These are phyloP conservation scores for Dermatemys mawii DNA, from an alignment of 2,113 vertebrate genomes.

Conservation along the genomic window DNA sequence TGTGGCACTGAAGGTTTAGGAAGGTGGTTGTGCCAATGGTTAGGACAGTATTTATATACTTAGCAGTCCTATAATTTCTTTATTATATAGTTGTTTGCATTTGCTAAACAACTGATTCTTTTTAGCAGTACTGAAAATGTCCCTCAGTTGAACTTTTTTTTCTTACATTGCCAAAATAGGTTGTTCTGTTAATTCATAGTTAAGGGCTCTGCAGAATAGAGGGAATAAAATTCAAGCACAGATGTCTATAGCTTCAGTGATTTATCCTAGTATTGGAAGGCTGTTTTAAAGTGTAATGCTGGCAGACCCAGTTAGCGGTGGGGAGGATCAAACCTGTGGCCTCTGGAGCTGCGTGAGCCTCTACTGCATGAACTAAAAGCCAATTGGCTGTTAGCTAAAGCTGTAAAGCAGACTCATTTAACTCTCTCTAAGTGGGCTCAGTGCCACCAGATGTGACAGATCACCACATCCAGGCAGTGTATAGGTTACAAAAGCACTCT, in stretches of 20 bases:
- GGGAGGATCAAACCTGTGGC: too few relatives aligned
- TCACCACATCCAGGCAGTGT: too few relatives aligned
- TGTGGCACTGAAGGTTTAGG: not conserved
- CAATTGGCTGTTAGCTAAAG: too few relatives aligned
- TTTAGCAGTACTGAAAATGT: not conserved
- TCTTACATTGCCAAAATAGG: not conserved
- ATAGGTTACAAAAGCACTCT: not conserved
- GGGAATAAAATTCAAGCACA: not conserved
- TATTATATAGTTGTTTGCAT: not conserved
- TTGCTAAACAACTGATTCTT: not conserved
- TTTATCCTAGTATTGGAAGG: not conserved
- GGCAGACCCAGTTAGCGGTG: too few relatives aligned
- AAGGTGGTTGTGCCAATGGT: not conserved
- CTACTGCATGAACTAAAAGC: too few relatives aligned
- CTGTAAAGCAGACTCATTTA: too few relatives aligned
- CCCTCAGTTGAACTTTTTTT: not conserved
- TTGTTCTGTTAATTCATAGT: not conserved
- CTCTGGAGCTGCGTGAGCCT: too few relatives aligned
- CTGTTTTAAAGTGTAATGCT: not conserved
- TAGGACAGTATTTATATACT: not conserved
- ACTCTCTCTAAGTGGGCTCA: too few relatives aligned
- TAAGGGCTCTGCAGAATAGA: not conserved
- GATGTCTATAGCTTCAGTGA: not conserved
- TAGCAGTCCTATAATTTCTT: not conserved
- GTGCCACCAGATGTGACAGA: too few relatives aligned